Evolutionary conservation across 2,888 invertebrate species (phyloP), one percentile per base, ranked within the genome.

Genomic region (Trichacis sp.): DNA sequence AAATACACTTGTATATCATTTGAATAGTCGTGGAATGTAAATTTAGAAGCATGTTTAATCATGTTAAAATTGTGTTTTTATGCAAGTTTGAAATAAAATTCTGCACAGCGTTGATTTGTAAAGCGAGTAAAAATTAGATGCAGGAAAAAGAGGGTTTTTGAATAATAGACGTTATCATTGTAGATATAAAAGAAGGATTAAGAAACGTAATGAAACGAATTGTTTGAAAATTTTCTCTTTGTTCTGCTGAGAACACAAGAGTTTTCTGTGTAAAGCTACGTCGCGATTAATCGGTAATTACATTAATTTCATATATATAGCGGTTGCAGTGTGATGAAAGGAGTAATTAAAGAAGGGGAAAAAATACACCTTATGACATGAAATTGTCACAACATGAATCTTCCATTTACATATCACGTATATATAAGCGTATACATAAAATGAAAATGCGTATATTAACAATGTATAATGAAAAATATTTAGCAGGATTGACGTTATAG

Each of bases 321-420:
- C 12, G 2, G 8, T 40, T 40, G n/a, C 40, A 40, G 19, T 19
- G 49, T 6, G 29, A 49, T 29, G 30, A 29, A 9, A 4, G 5
- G 45, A 61, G 56, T 46, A 48, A 5, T 24, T 24, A 24, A 5
- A 51, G 42, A 47, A 63, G 59, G 15, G 43, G 53, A 58, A 58
- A 55, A 51, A 53, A 40, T 64, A 64, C 64, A 59, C 51, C 57
- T 55, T 57, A 63, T 8, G 68, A 55, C 63, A 64, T 70, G 67
- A 67, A 56, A 52, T 70, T 71, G 73, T 71, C 70, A 51, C 70
- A 79, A 80, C 80, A 78, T 77, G 81, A 81, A 80, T 84, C 84
- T 84, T 84, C 83, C 84, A 84, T 82, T 83, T 83, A 84, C 82
- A 82, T 83, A 83, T 84, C 83, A 84, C 77, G 74, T 68, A 65